These are phyloP conservation scores for Corythornis madagascariensis DNA, from an alignment of 2,113 vertebrate genomes.

Conservation along the genomic window DNA sequence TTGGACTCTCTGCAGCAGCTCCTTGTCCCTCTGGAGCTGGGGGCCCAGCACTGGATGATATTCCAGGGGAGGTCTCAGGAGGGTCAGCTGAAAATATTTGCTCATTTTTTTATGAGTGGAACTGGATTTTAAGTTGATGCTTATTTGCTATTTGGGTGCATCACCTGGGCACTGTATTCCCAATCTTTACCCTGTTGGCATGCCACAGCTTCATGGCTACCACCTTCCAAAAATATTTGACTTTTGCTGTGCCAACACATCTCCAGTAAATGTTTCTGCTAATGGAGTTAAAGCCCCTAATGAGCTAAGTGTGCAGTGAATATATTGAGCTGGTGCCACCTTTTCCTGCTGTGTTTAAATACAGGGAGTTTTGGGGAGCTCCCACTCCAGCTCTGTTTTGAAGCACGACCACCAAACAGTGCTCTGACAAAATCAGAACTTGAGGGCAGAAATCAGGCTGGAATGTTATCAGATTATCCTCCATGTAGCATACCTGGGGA, in stretches of 20 bases:
- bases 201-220: background rate
- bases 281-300: background rate
- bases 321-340: background rate
- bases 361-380: background rate
- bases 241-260: background rate
- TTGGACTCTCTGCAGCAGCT: too few relatives aligned
- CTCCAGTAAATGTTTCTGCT: background rate
- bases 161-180: background rate
- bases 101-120: background rate
- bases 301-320: background rate
- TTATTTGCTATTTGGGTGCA: background rate
- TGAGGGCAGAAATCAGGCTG: background rate
- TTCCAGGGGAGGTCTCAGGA: too few relatives aligned
- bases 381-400: background rate
- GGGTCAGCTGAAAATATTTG: background rate
- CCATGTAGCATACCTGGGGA: background rate
- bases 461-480: background rate
- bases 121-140: background rate
- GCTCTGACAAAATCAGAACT: background rate
- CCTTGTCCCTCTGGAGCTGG: too few relatives aligned
- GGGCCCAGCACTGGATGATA: too few relatives aligned
- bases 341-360: background rate
- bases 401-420: background rate
- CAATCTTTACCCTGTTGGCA: background rate
- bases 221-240: rapidly evolving